phyloP scores from a whole-genome alignment of 2,888 invertebrate species.

The Drosophila macrothrix region DNA sequence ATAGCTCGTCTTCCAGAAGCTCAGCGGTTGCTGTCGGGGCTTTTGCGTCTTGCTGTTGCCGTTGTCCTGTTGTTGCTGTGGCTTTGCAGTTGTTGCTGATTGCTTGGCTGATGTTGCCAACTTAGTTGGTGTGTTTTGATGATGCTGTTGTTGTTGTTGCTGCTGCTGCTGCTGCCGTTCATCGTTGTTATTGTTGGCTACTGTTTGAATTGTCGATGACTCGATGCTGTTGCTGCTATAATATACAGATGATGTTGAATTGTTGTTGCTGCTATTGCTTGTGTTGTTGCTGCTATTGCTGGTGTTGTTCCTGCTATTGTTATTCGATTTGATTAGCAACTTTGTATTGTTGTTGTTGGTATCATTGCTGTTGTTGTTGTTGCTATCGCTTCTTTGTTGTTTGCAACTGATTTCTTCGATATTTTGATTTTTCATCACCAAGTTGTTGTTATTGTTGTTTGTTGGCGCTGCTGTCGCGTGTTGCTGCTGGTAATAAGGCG shows the following conservation, averaged over 20 bases:
- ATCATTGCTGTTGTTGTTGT: slow-evolving; percentile 39
- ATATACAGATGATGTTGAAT: slow-evolving; percentile 35
- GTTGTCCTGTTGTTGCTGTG: slow-evolving; percentile 4
- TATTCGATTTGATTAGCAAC: slow-evolving; percentile 18
- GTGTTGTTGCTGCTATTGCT: slow-evolving; percentile 16
- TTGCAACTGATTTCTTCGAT: slow-evolving; percentile 37
- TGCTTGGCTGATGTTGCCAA: slow-evolving; percentile 13
- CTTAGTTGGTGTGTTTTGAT: background rate
- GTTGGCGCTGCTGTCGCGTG: slow-evolving; percentile 28
- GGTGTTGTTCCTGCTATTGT: slow-evolving; percentile 17
- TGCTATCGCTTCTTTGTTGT: slow-evolving; percentile 29
- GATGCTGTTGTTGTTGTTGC: slow-evolving; percentile 4
- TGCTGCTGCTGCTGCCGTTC: slow-evolving; percentile 19
- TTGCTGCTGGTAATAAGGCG: slow-evolving; percentile 46
- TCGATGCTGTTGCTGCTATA: slow-evolving; percentile 60
- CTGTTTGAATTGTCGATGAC: slow-evolving; percentile 20
- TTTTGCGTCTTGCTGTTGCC: slow-evolving; percentile 38
- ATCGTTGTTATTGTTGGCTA: slow-evolving; percentile 6
- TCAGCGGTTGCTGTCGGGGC: slow-evolving; percentile 59
- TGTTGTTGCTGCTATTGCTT: slow-evolving; percentile 59
- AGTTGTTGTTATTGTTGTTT: slow-evolving; percentile 56
- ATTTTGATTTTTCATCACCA: slow-evolving; percentile 68
- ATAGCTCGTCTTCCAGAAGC: slow-evolving; percentile 72
- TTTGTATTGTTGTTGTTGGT: slow-evolving; percentile 40
- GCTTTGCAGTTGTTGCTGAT: slow-evolving; percentile 7